Conservation (phyloP, 35 echinoderm and acorn worm genomes). For the Heliocidaris tuberculata region DNA sequence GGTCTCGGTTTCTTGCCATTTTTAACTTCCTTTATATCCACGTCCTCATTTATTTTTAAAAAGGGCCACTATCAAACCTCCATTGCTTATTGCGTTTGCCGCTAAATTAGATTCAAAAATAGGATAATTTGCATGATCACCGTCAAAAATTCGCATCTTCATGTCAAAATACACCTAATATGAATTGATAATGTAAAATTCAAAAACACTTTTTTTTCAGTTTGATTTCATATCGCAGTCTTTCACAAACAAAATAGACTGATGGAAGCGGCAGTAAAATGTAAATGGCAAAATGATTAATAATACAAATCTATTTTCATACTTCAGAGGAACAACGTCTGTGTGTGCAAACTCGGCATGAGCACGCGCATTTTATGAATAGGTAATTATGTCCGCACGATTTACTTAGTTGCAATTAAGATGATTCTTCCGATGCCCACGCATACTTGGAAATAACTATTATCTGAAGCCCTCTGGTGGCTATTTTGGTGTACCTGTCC, state of each 20-base stretch:
- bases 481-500: neutral
- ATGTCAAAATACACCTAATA: no score
- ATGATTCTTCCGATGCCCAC: neutral
- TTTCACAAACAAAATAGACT: neutral
- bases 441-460: neutral
- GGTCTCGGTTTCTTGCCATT: no score
- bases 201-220: neutral
- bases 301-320: no score
- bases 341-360: neutral
- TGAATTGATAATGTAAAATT: neutral
- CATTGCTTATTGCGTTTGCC: no score
- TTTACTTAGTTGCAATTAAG: neutral
- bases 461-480: neutral
- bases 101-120: no score
- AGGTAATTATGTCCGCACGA: neutral
- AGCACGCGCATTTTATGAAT: neutral
- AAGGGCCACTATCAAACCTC: no score
- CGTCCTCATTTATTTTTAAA: no score
- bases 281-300: neutral
- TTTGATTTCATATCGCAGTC: no score
- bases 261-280: neutral
- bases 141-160: no score
- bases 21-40: no score
- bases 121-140: no score
- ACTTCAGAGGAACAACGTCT: neutral